Evolutionary conservation across 2,113 vertebrate genomes (phyloP).

Genomic region (Stigmatopora argus): DNA sequence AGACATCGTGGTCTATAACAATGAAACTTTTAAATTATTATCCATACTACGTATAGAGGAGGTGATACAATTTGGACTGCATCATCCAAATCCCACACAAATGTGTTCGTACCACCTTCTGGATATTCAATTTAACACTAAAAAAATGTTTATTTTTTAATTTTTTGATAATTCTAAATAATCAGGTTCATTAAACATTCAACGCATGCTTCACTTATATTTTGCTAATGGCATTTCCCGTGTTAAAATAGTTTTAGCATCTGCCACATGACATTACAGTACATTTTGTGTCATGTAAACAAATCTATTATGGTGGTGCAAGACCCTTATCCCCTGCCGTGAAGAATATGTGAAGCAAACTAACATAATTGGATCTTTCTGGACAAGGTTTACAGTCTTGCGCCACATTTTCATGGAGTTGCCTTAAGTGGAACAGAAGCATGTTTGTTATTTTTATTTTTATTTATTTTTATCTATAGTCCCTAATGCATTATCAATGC

Average conservation of each 20-base stretch:
- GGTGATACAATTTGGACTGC: neutral
- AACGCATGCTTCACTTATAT: neutral
- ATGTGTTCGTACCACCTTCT: neutral
- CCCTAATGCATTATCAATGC: constrained; percentile 35
- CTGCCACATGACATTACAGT: neutral
- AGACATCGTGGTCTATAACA: neutral
- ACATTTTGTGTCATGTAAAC: constrained; percentile 9
- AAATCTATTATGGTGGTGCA: constrained; percentile 4
- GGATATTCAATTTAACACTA: too few relatives aligned
- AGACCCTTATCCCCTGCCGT: neutral
- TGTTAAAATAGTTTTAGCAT: constrained; percentile 1
- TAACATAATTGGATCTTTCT: constrained; percentile 27
- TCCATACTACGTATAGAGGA: neutral
- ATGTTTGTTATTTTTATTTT: constrained; percentile 12
- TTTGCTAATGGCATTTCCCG: neutral
- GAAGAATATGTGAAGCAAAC: constrained; percentile 18
- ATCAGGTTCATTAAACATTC: neutral
- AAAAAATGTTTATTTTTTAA: too few relatives aligned
- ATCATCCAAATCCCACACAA: neutral
- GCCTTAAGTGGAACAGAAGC: constrained; percentile 23
- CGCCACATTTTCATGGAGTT: constrained; percentile 12
- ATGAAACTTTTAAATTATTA: neutral
- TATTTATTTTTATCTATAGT: neutral
- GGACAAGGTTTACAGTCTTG: constrained; percentile 19
- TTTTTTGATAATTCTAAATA: neutral